Percentiles rank a stretch among this genome's conserved stretches.
Conservation (phyloP, 1,140 invertebrate genomes). For the Leptestheria dahalacensis region DNA sequence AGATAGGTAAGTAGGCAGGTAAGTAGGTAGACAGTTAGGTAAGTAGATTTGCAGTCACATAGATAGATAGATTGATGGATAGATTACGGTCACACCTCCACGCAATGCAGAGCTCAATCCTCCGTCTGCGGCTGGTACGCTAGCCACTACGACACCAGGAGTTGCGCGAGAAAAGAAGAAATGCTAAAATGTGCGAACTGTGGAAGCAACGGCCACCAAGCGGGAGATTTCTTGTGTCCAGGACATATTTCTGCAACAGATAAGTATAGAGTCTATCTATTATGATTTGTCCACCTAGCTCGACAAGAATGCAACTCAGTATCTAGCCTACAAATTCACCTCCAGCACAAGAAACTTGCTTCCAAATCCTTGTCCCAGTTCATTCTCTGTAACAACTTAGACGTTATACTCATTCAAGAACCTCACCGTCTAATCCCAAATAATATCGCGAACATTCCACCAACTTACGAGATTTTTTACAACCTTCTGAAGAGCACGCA, state of each 20-base stretch:
- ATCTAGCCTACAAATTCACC: not conserved
- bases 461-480: not conserved
- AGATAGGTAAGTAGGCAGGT: no score
- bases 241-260: not conserved
- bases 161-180: not conserved
- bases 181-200: not conserved
- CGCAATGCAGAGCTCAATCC: not conserved
- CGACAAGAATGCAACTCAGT: not conserved
- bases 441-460: no score
- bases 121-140: not conserved
- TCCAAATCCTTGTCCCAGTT: not conserved
- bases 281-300: not conserved
- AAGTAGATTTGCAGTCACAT: no score
- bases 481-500: not conserved
- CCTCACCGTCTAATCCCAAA: not conserved
- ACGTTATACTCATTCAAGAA: constrained; percentile 1
- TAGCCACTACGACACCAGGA: not conserved
- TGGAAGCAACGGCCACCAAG: not conserved
- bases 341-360: not conserved
- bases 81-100: not conserved
- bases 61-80: no score
- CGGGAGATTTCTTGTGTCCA: not conserved
- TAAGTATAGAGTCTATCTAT: no score
- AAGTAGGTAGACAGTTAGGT: no score
- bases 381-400: not conserved